Evolutionary conservation across 2,113 vertebrate genomes (phyloP), one percentile per base, ranked within the genome.

Genomic region (Anoplopoma fimbria): DNA sequence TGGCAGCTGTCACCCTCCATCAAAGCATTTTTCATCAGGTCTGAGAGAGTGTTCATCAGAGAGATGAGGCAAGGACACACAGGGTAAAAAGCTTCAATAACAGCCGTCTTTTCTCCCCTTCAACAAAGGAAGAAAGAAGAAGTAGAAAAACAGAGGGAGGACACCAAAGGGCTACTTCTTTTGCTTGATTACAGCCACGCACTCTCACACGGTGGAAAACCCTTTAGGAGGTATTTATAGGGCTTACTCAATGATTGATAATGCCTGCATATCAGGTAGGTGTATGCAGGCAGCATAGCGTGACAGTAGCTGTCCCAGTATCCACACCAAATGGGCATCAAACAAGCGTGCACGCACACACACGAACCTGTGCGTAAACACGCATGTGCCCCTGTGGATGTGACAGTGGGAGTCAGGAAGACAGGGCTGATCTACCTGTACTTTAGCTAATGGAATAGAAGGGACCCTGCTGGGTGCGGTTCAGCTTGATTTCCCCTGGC

Each of bases 371-470:
- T 51, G 21, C 33, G 8, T 5, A 74, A 68, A 65, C 58, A 69
- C 62, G 74, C 42, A 76, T 77, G 76, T 63, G 23, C 51, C 29
- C 69, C 40, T 73, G 9, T 75, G 40, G 55, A 68, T 9, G 23
- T 85, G 84, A 87, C 77, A 69, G 40, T 53, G 75, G 75, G 71
- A 88, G 78, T 68, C 82, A 60, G 51, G 55, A 63, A 71, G 63
- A 47, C 27, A 4, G 58, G 51, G 27, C 83, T 79, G 77, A 86
- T 79, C 85, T 74, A 86, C 81, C 85, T 85, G 87, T 82, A 71
- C 79, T 90, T 87, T 76, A 87, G 76, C 91, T 92, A 90, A 90
- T 89, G 87, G 81, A 75, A 86, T 72, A 58, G 84, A 90, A 89
- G 79, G 57, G 29, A 57, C 80, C 86, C 86, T 79, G 76, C 87